Percentiles rank a stretch among this genome's conserved stretches.
These are phyloP conservation scores for Argyrosomus japonicus DNA, from an alignment of 2,113 vertebrate species.

Conservation along the genomic window DNA sequence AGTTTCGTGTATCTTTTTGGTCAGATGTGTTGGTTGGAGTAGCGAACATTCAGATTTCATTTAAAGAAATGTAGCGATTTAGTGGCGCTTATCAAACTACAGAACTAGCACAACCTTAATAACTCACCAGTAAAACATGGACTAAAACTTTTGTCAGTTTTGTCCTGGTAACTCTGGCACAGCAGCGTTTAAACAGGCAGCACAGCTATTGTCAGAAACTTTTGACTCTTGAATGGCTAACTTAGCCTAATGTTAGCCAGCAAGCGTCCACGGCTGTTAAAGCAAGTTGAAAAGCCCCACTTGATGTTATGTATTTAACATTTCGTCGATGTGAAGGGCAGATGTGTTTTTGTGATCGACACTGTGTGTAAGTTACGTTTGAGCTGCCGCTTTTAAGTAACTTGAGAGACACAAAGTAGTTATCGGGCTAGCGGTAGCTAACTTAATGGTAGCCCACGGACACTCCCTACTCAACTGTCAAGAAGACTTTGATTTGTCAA, in stretches of 20 bases:
- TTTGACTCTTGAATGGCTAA: conserved; percentile 5
- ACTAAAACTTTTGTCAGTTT: rapidly evolving
- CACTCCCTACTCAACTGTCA: conserved; percentile 75
- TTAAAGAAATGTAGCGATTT: neutral
- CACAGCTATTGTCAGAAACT: neutral
- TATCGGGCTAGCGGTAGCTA: conserved; percentile 52
- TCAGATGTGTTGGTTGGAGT: rapidly evolving
- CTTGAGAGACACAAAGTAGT: neutral
- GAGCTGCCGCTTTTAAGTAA: neutral
- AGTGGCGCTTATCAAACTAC: neutral
- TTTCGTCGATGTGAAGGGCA: neutral
- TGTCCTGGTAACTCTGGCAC: neutral
- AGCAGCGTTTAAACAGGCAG: neutral
- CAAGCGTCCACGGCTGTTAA: neutral
- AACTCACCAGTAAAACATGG: too few relatives aligned
- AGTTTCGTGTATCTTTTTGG: neutral
- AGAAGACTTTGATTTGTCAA: conserved; percentile 24
- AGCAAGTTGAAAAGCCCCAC: neutral
- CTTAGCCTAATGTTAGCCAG: conserved; percentile 16
- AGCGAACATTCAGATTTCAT: neutral
- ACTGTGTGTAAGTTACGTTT: neutral
- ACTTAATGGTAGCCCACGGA: conserved; percentile 62
- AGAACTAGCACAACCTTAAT: neutral
- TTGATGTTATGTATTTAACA: too few relatives aligned
- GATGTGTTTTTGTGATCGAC: neutral